Evolutionary conservation across 2,888 invertebrate species (phyloP).

Genomic region (Nemotelus nigrinus): DNA sequence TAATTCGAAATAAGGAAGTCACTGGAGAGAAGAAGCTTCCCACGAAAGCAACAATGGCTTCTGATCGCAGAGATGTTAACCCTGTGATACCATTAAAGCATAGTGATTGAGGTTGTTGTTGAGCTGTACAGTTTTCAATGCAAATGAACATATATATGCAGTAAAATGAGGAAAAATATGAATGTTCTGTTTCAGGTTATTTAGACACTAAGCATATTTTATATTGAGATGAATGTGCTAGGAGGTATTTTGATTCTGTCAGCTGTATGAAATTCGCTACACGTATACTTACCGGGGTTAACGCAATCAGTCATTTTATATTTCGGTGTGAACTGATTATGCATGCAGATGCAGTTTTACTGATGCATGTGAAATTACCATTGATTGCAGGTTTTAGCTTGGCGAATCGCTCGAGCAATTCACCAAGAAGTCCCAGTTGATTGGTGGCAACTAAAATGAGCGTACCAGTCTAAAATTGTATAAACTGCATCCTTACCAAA

Average conservation of each 20-base stretch:
- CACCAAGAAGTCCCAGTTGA: slow-evolving; percentile 29
- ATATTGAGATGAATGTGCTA: no score
- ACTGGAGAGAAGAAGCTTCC: slow-evolving; percentile 23
- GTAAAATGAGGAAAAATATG: no score
- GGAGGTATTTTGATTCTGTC: no score
- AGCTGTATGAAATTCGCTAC: no score
- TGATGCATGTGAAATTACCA: slow-evolving; percentile 41
- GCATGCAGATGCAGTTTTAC: slow-evolving; percentile 31
- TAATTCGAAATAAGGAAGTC: slow-evolving; percentile 44
- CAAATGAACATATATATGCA: no score
- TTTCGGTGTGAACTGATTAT: slow-evolving; percentile 43
- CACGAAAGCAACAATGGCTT: slow-evolving; percentile 26
- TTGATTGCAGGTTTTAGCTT: slow-evolving; percentile 38
- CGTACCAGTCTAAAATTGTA: slow-evolving; percentile 33
- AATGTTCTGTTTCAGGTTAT: no score
- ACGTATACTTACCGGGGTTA: slow-evolving; percentile 7
- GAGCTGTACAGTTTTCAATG: no score
- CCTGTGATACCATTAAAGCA: background rate
- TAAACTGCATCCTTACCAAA: slow-evolving; percentile 28
- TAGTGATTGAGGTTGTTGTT: no score
- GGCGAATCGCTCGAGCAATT: slow-evolving; percentile 25
- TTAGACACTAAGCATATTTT: no score
- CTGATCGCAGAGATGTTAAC: slow-evolving; percentile 26
- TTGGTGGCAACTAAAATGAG: slow-evolving; percentile 38
- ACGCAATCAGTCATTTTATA: slow-evolving; percentile 12